phyloP scores from a whole-genome alignment of 2,888 invertebrate species.

The Eupithecia dodoneata region DNA sequence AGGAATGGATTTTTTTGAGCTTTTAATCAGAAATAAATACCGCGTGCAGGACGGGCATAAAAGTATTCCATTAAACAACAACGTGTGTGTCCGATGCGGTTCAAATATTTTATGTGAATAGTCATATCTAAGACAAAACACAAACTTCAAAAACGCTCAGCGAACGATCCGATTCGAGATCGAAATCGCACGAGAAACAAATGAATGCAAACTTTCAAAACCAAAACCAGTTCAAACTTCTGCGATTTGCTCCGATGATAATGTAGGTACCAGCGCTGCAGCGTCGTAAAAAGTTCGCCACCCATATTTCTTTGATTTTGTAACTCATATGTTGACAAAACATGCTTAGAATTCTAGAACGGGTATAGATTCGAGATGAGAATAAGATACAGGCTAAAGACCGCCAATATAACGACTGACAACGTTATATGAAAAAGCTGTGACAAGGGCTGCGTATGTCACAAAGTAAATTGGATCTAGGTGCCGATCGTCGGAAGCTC shows the following conservation, averaged over 20 bases:
- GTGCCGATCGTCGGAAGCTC: constrained; percentile 77
- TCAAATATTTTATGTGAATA: background rate
- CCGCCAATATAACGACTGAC: background rate
- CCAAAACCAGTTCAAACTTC: background rate
- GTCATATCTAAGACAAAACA: too few species aligned
- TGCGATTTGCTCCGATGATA: background rate
- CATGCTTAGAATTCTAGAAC: background rate
- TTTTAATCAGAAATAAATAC: background rate
- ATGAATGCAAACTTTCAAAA: background rate
- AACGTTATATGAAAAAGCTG: background rate
- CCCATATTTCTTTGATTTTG: too few species aligned
- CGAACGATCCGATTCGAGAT: background rate
- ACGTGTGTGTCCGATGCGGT: background rate
- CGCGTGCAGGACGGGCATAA: background rate
- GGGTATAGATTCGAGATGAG: background rate
- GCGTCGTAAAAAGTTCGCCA: background rate
- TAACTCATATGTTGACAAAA: background rate
- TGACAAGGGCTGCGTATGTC: constrained; percentile 29
- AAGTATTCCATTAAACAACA: background rate
- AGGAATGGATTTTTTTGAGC: background rate
- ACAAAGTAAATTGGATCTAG: constrained; percentile 73
- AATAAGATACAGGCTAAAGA: background rate
- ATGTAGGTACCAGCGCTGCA: background rate
- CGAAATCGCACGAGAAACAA: background rate
- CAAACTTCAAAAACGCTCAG: too few species aligned